A percentile compares a stretch with the other conserved stretches of the same genome.
Evolutionary conservation across 2,888 invertebrate genomes (phyloP).

Genomic region (Brachypterus glaber): DNA sequence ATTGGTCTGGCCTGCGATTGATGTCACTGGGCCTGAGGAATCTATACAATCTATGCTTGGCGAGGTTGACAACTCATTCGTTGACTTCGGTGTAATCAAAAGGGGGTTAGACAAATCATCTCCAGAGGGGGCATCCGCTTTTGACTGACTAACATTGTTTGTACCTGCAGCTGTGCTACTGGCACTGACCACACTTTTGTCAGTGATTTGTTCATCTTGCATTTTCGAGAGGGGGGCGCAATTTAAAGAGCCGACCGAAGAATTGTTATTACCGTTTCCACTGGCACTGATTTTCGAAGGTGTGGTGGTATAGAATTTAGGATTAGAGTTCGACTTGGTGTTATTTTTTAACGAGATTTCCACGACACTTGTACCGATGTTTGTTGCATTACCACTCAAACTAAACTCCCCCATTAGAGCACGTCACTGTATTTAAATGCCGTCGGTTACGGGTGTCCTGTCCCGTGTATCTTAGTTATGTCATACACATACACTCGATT

Average conservation of each 20-base stretch:
- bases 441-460: constrained; percentile 25
- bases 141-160: constrained; percentile 22
- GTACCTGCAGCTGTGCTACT: neutral
- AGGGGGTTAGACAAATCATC: constrained; percentile 11
- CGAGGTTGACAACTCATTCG: constrained; percentile 4
- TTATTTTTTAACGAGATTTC: constrained; percentile 37
- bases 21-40: constrained; percentile 12
- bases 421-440: constrained; percentile 33
- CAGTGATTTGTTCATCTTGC: constrained; percentile 40
- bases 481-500: constrained; percentile 32
- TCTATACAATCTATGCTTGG: constrained; percentile 13
- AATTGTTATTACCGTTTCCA: constrained; percentile 16
- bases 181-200: constrained; percentile 30
- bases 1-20: constrained; percentile 28
- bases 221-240: constrained; percentile 37
- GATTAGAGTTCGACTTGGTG: constrained; percentile 32
- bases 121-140: constrained; percentile 28
- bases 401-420: constrained; percentile 43
- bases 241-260: constrained; percentile 14
- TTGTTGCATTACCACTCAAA: constrained; percentile 41
- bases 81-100: neutral
- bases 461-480: constrained; percentile 29
- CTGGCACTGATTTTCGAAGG: constrained; percentile 27
- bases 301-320: constrained; percentile 39
- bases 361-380: constrained; percentile 40